Base-by-base conservation (phyloP, 1,140 invertebrate genomes). In the Mizuhopecten yessoensis region DNA sequence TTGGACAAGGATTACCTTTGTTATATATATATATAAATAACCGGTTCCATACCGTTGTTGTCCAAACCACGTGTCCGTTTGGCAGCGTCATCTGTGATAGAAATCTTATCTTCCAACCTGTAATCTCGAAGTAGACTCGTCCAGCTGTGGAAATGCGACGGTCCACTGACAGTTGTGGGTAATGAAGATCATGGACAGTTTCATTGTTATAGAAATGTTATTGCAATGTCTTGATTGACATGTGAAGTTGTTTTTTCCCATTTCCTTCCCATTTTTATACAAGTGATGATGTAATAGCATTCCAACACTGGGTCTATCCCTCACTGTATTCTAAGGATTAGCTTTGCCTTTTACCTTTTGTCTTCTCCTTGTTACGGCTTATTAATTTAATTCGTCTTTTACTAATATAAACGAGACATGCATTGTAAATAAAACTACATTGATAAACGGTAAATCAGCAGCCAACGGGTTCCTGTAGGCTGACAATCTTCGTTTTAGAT, bases 81-180 rank as follows among this genome's bases (percentile, higher is more conserved):
- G 57, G 57, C 57, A 75, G 57, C n/a, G 57, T n/a, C n/a, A 75
- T 75, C 57, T 75, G 57, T 75, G 57, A 75, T 75, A 75, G 57
- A 75, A 75, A 75, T 75, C 9, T 29, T 75, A 75, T 11, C n/a
- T 29, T 29, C 57, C 57, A 75, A 5, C 20, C n/a, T n/a, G 17
- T 75, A 75, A 75, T 75, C n/a, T 75, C n/a, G 45, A 20, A 49
- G 11, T 29, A 17, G n/a, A 75, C n/a, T 75, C 23, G 23, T 13
- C n/a, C 57, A 75, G n/a, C 57, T 75, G 57, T 75, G 5, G 23
- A 75, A 0, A 75, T 17, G 5, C 23, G 57, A 7, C 23, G 57
- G 11, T 75, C 57, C 57, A 29, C 23, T n/a, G 57, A 75, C 17
- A n/a, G 29, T 29, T 75, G 57, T 75, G 57, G 23, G 23, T 75